phyloP scores from a whole-genome alignment of 1,140 invertebrate genomes.

The Eubasilissa regina region DNA sequence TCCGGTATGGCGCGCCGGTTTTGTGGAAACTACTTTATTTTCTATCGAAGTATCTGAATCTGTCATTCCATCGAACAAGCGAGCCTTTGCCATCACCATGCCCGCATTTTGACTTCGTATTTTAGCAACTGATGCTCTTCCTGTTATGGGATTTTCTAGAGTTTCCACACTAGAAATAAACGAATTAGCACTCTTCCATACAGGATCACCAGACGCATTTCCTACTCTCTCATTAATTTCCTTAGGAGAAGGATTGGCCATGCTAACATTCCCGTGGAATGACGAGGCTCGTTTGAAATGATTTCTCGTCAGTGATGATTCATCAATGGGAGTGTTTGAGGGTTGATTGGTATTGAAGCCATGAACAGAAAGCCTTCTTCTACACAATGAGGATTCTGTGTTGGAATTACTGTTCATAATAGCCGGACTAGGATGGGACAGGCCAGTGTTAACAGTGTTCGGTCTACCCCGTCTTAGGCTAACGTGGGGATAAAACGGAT shows the following conservation, averaged over 20 bases:
- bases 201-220: slow-evolving; percentile 1
- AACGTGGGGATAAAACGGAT: slow-evolving; percentile 52
- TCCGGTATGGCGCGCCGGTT: slow-evolving; percentile 38
- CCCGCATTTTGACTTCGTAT: slow-evolving; percentile 78
- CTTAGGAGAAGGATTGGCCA: slow-evolving; percentile 33
- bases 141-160: slow-evolving; percentile 59
- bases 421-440: slow-evolving; percentile 49
- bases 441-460: slow-evolving; percentile 54
- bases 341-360: slow-evolving; percentile 25
- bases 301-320: slow-evolving; percentile 19
- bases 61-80: slow-evolving; percentile 75
- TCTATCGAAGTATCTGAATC: slow-evolving; percentile 57
- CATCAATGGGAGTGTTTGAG: not conserved
- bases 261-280: slow-evolving; percentile 49
- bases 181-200: slow-evolving; percentile 52
- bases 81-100: slow-evolving; percentile 79
- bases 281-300: slow-evolving; percentile 52
- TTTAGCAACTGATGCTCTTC: slow-evolving; percentile 76
- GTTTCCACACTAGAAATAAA: slow-evolving; percentile 48
- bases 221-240: slow-evolving; percentile 36
- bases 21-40: slow-evolving; percentile 46
- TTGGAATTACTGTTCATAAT: slow-evolving; percentile 26
- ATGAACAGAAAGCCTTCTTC: slow-evolving; percentile 30
- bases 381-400: slow-evolving; percentile 5
- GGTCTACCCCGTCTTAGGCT: slow-evolving; percentile 55